Base-by-base conservation (phyloP, 2,888 invertebrate species). In the Macrostomum cliftonense region DNA sequence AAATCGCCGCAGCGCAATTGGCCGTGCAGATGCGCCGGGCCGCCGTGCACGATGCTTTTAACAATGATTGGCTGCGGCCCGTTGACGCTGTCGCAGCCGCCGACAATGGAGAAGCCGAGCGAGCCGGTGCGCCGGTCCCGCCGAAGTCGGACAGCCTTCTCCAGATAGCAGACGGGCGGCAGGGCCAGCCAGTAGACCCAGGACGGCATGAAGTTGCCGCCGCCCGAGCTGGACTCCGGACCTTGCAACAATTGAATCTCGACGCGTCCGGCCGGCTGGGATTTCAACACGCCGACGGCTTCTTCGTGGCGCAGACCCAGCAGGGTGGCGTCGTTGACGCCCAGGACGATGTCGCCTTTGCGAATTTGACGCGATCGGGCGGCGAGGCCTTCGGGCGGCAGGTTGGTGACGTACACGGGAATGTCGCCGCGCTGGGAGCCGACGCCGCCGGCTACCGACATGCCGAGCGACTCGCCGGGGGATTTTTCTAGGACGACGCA, bases 131-230 rank as follows among this genome's bases (percentile, higher is more conserved):
- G 16, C 17, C 63, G 61, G 49, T 64, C 63, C 11, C 70, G 57
- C 46, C 66, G 60, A 40, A 72, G 55, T n/a, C 64, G 61, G 28
- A 72, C 67, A 11, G 66, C 65, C 54, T 66, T 67, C 17, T 67
- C 59, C 37, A 63, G 59, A 52, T 72, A 70, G 55, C 71, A 70
- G 45, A 59, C 58, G 40, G 66, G 63, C 20, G 73, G 73, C 57
- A 73, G 57, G 50, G 67, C 64, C 48, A 73, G 69, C 73, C 73
- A 73, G 59, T 68, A 73, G 49, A 71, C 61, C 73, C 73, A 73
- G 36, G 70, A 67, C 2, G 73, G 73, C 13, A 65, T 65, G 57
- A 73, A 73, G 58, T 71, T 70, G 37, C 61, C 63, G 12, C 60
- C 58, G 12, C 68, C 68, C 36, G 61, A 58, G 14, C 37, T 43